Conservation (phyloP, 2,888 invertebrate genomes). For the Luperina testacea region DNA sequence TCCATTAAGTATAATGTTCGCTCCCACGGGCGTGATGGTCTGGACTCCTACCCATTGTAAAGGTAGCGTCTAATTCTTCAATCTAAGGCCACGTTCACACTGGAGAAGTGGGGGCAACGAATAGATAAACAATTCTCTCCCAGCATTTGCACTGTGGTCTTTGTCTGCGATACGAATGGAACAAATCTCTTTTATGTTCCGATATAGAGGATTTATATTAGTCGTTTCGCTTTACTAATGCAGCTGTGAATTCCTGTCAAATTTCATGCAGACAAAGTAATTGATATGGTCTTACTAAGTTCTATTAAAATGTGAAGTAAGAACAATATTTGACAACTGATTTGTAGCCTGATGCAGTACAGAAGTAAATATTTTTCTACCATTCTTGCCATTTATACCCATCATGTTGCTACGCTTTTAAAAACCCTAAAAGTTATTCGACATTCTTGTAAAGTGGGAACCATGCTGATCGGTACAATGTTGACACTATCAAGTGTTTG, state of each 20-base stretch:
- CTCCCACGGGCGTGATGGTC: slow-evolving; percentile 1
- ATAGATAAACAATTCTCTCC: slow-evolving; percentile 19
- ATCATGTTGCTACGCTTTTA: not conserved
- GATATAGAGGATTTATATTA: slow-evolving; percentile 31
- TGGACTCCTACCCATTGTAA: slow-evolving; percentile 2
- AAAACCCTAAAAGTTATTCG: not conserved
- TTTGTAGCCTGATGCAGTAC: not conserved
- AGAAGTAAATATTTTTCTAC: not conserved
- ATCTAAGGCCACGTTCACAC: not conserved
- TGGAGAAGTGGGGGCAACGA: not conserved
- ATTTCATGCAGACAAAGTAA: slow-evolving; percentile 9
- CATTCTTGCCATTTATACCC: not conserved
- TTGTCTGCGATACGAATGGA: slow-evolving; percentile 11
- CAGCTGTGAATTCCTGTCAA: slow-evolving; percentile 22
- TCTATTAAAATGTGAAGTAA: not conserved
- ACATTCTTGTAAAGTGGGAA: not conserved
- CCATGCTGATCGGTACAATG: not conserved
- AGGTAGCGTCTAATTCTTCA: slow-evolving; percentile 8
- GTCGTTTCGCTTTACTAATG: slow-evolving; percentile 10
- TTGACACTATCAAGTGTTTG: not conserved
- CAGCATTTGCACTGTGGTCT: slow-evolving; percentile 6
- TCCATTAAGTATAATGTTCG: not conserved
- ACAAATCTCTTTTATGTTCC: slow-evolving; percentile 36
- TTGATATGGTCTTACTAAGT: not conserved
- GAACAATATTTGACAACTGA: not conserved